Evolutionary conservation across 2,888 invertebrate genomes (phyloP), one percentile per base, ranked within the genome.

Genomic region (Pemphredon lugubris): DNA sequence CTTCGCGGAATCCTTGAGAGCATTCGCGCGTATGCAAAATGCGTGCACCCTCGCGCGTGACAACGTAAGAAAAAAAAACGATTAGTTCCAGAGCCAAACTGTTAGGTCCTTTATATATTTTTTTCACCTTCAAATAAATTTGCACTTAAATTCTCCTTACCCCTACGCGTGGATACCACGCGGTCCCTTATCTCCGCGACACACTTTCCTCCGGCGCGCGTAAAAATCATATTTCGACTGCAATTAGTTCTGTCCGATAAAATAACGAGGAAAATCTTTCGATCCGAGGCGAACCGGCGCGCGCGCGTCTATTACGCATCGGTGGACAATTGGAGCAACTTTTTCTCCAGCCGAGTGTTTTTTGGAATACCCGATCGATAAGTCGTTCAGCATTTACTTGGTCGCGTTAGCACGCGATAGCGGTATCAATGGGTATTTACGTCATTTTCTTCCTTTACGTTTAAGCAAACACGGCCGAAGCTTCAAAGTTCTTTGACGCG

Each of bases 171-270:
- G n/a, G n/a, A n/a, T n/a, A n/a, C n/a, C n/a, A n/a, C n/a, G n/a
- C n/a, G n/a, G n/a, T n/a, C n/a, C n/a, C n/a, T n/a, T n/a, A n/a
- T n/a, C n/a, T n/a, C n/a, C n/a, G n/a, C n/a, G n/a, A n/a, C n/a
- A n/a, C n/a, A n/a, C n/a, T n/a, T n/a, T n/a, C n/a, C n/a, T n/a
- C n/a, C n/a, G n/a, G n/a, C n/a, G 20, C 67, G 45, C 57, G 59
- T 66, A 76, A 64, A 68, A 75, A 76, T 81, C 55, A 65, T 54
- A 65, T 61, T 78, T 65, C 66, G 64, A 14, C 32, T 42, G 74
- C 70, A 76, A 80, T 82, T 78, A 76, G 69, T 78, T 80, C 75
- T 75, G 73, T 67, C 69, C 78, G 72, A 82, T 82, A 79, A 78
- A 80, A 60, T 75, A 69, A 67, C 75, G 71, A 76, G 70, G 69